Evolutionary conservation across 2,113 vertebrate species (phyloP).

Genomic region (Apteryx owenii): DNA sequence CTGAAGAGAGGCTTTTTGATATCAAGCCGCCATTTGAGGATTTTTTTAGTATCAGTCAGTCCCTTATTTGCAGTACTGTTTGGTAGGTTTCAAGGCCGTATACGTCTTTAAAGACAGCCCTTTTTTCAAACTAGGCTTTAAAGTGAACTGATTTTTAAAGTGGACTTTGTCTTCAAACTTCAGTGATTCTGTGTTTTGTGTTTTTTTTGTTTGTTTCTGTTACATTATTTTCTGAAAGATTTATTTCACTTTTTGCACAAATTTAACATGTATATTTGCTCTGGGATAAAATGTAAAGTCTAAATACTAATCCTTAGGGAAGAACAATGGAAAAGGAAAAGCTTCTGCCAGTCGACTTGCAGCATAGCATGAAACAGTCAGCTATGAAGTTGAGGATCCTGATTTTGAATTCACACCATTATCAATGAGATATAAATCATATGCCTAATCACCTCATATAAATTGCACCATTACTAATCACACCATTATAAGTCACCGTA

Average conservation of each 20-base stretch:
- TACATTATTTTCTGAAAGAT: neutral
- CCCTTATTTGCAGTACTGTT: neutral
- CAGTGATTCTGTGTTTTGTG: neutral
- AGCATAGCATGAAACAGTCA: neutral
- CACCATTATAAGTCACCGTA: neutral
- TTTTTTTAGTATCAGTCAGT: neutral
- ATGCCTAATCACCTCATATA: neutral
- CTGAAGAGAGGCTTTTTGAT: neutral
- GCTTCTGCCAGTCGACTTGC: neutral
- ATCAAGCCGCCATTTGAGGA: neutral
- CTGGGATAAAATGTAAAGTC: neutral
- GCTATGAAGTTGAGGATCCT: neutral
- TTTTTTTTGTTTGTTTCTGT: neutral
- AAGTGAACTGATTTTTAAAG: neutral
- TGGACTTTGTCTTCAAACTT: neutral
- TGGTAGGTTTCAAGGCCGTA: neutral
- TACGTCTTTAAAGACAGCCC: neutral
- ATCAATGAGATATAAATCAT: neutral
- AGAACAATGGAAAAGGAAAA: neutral
- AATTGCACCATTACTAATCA: neutral
- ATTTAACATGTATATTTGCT: neutral
- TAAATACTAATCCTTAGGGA: neutral
- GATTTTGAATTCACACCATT: neutral
- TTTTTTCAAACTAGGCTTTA: neutral
- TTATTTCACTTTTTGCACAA: neutral